phyloP scores from a whole-genome alignment of 2,113 vertebrate species.

The Arenaria interpres region DNA sequence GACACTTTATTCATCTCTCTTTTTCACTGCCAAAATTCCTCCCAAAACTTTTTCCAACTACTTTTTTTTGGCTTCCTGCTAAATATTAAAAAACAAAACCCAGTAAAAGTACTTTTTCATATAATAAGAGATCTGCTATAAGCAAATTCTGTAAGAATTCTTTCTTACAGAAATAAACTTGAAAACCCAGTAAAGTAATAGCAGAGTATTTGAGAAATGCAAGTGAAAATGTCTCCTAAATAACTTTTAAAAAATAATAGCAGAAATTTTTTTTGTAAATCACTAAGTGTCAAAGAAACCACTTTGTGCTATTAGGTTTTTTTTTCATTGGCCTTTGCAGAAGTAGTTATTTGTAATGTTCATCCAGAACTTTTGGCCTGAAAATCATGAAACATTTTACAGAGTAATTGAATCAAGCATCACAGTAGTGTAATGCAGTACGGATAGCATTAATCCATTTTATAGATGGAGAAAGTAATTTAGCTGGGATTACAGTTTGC shows the following conservation, averaged over 20 bases:
- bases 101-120: background rate
- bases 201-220: background rate
- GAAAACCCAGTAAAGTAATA: background rate
- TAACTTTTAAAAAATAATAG: background rate
- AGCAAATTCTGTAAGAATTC: too few relatives aligned
- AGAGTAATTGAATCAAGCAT: background rate
- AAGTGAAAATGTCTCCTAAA: background rate
- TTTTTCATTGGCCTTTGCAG: background rate
- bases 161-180: background rate
- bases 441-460: background rate
- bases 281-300: background rate
- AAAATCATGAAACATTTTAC: background rate
- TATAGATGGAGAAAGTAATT: background rate
- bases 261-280: background rate
- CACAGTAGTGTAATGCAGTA: background rate
- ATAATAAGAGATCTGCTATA: background rate
- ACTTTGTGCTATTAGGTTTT: background rate
- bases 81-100: background rate
- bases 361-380: background rate
- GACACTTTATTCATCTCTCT: background rate
- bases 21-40: background rate
- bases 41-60: background rate
- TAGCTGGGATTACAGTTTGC: background rate
- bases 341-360: background rate
- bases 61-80: background rate